Evolutionary conservation across 2,888 invertebrate species (phyloP).

Genomic region (Amblyjoppa proteus): DNA sequence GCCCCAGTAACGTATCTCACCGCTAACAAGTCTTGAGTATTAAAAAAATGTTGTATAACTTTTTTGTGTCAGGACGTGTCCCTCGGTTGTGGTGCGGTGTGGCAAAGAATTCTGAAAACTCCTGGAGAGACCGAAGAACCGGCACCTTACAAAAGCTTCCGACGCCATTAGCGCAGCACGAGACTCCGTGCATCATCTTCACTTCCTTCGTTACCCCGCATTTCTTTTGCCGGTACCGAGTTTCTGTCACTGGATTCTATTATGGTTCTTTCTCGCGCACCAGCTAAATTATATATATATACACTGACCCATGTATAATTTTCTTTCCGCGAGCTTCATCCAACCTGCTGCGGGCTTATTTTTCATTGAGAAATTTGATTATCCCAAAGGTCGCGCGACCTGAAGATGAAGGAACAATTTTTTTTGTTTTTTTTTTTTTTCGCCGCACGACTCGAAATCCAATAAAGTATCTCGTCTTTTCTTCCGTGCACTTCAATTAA

Average conservation of each 20-base stretch:
- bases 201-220: constrained; percentile 1
- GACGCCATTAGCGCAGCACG: constrained; percentile 46
- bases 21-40: constrained; percentile 17
- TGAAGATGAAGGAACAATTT: background rate
- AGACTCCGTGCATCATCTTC: constrained; percentile 37
- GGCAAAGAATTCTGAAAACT: constrained; percentile 14
- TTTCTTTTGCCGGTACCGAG: constrained; percentile 8
- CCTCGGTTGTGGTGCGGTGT: background rate
- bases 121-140: constrained; percentile 1
- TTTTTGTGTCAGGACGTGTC: constrained; percentile 34
- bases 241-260: constrained; percentile 24
- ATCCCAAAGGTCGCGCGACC: background rate
- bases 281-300: constrained; percentile 10
- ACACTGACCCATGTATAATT: background rate
- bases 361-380: constrained; percentile 3
- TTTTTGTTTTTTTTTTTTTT: background rate
- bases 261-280: constrained; percentile 12
- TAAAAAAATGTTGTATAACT: constrained; percentile 20
- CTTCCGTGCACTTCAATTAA: constrained; percentile 9
- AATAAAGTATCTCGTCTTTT: constrained; percentile 11
- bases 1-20: constrained; percentile 2
- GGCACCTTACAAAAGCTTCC: constrained; percentile 35
- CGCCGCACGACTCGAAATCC: constrained; percentile 1
- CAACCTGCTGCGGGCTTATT: background rate
- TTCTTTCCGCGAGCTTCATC: background rate